Evolutionary conservation across 2,888 invertebrate genomes (phyloP).

Genomic region (Xanthorhoe spadicearia): DNA sequence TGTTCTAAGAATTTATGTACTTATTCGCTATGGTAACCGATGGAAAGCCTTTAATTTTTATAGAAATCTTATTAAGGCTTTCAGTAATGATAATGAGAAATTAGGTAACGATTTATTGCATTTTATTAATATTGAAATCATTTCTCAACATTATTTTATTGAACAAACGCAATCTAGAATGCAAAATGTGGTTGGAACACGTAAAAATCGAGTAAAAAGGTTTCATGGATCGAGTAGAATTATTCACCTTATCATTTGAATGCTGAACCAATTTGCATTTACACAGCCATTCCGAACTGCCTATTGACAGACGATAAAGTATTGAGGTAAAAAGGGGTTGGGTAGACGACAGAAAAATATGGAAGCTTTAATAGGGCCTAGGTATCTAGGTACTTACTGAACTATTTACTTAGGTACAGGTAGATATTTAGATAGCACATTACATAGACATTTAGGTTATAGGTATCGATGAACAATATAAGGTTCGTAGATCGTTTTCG

Average conservation of each 20-base stretch:
- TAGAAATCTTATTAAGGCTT: too few relatives aligned
- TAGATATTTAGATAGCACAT: too few relatives aligned
- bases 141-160: background rate
- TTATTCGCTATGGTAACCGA: too few relatives aligned
- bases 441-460: too few relatives aligned
- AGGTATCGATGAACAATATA: too few relatives aligned
- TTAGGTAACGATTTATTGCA: background rate
- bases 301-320: conserved; percentile 40
- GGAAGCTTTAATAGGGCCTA: background rate
- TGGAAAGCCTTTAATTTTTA: too few relatives aligned
- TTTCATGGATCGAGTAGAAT: conserved; percentile 48
- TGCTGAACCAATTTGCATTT: conserved; percentile 76
- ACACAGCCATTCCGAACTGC: conserved; percentile 63
- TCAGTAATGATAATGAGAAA: background rate
- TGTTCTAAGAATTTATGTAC: too few relatives aligned
- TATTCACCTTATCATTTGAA: conserved; percentile 71
- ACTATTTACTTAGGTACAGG: too few relatives aligned
- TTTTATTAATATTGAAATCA: background rate
- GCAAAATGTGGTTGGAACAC: conserved; percentile 31
- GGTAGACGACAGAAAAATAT: background rate
- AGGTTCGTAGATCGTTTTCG: too few relatives aligned
- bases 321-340: conserved; percentile 20
- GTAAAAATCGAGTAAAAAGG: conserved; percentile 54
- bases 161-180: background rate
- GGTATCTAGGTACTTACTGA: too few relatives aligned